A percentile compares a stretch with the other conserved stretches of the same genome.
phyloP scores from a whole-genome alignment of 1,140 invertebrate species.

The Ceratina australensis region DNA sequence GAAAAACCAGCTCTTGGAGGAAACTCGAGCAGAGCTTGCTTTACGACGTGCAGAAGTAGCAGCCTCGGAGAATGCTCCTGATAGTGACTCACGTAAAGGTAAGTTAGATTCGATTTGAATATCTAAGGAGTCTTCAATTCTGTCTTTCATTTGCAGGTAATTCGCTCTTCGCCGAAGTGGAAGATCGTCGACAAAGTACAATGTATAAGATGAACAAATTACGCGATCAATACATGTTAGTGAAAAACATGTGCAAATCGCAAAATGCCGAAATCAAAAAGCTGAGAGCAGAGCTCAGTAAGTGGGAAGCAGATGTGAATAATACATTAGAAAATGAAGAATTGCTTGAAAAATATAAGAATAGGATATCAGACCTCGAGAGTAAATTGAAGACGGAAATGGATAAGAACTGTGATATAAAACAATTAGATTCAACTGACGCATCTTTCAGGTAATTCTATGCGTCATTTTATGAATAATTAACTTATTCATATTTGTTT shows the following conservation, averaged over 20 bases:
- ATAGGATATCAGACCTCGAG: conserved; percentile 65
- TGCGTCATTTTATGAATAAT: not conserved
- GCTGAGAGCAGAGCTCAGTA: conserved; percentile 72
- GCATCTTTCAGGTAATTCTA: conserved; percentile 24
- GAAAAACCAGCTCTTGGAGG: conserved; percentile 61
- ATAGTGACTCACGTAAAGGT: conserved; percentile 66
- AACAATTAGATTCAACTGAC: conserved; percentile 35
- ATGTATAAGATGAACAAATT: conserved; percentile 72
- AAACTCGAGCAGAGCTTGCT: conserved; percentile 58
- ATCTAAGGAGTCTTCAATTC: not conserved
- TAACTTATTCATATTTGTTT: no score
- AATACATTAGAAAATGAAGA: conserved; percentile 60
- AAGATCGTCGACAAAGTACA: conserved; percentile 78
- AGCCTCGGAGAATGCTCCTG: conserved; percentile 59
- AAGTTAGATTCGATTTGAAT: not conserved
- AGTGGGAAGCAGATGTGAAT: conserved; percentile 60
- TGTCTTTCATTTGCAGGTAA: conserved; percentile 70
- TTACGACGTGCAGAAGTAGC: conserved; percentile 62
- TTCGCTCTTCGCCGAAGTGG: conserved; percentile 80
- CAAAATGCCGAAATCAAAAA: conserved; percentile 75
- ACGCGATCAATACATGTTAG: conserved; percentile 73
- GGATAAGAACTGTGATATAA: conserved; percentile 53
- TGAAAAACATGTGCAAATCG: conserved; percentile 72
- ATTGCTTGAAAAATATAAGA: conserved; percentile 65
- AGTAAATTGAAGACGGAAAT: conserved; percentile 64